These are phyloP conservation scores for Laothoe populi DNA, from an alignment of 2,888 invertebrate species.

Conservation along the genomic window DNA sequence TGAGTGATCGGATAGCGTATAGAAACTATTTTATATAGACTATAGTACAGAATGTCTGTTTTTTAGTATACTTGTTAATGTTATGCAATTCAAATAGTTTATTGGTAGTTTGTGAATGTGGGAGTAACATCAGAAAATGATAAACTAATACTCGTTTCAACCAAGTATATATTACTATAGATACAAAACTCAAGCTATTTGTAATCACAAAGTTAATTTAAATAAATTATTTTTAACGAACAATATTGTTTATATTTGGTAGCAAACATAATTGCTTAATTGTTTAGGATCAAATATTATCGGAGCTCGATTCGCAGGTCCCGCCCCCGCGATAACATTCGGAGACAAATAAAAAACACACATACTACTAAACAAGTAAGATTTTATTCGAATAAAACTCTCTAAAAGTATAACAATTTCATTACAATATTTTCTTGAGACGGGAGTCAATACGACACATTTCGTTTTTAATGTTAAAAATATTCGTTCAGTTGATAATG, in stretches of 20 bases:
- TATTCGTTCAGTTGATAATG: conserved; percentile 9
- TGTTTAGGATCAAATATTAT: conserved; percentile 35
- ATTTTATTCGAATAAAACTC: conserved; percentile 20
- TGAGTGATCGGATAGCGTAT: too few species aligned
- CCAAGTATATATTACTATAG: not conserved
- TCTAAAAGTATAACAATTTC: conserved; percentile 45
- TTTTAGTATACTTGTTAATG: not conserved
- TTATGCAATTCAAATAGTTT: not conserved
- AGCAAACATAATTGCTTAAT: conserved; percentile 22
- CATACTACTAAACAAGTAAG: conserved; percentile 16
- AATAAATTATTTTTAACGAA: conserved; percentile 22
- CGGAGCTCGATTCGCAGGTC: conserved; percentile 41
- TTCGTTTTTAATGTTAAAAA: conserved; percentile 32
- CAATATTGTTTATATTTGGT: conserved; percentile 21
- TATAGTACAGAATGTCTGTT: not conserved
- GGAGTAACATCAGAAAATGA: not conserved
- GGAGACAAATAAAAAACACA: conserved; percentile 30
- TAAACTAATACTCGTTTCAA: not conserved
- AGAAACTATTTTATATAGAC: not conserved
- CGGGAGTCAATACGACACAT: conserved; percentile 36
- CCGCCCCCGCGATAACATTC: conserved; percentile 41
- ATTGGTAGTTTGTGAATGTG: not conserved
- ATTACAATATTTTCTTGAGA: conserved; percentile 47
- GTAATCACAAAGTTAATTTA: conserved; percentile 13
- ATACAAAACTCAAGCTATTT: conserved; percentile 1